These are phyloP conservation scores for Aphelocoma coerulescens DNA, from an alignment of 2,113 vertebrate species.

Conservation along the genomic window DNA sequence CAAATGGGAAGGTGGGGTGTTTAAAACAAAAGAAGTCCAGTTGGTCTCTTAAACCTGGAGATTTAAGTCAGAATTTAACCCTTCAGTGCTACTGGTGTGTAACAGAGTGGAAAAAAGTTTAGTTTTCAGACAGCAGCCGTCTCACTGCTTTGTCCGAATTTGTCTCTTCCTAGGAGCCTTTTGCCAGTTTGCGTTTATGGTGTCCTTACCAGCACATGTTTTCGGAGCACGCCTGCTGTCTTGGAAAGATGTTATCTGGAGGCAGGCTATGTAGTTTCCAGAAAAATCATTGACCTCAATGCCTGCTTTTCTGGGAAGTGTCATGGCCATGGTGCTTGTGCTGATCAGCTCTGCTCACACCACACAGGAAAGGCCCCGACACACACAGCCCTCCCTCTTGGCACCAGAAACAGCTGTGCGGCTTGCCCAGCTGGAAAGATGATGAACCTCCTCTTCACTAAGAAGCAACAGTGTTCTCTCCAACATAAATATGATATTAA, in stretches of 20 bases:
- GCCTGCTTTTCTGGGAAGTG: background rate
- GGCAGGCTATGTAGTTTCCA: background rate
- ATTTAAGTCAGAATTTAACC: background rate
- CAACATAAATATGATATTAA: background rate
- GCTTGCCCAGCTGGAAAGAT: background rate
- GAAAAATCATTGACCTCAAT: background rate
- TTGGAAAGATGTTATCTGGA: background rate
- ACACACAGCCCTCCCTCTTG: background rate
- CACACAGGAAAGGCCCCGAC: background rate
- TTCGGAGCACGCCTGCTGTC: background rate
- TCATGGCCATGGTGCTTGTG: fast-evolving
- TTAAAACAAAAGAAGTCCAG: background rate
- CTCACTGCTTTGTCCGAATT: background rate
- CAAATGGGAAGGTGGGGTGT: background rate
- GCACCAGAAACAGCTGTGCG: background rate
- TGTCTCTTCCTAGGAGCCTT: background rate
- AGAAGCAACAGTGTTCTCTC: background rate
- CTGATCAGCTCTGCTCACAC: background rate
- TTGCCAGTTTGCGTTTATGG: fast-evolving
- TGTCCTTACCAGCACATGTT: background rate
- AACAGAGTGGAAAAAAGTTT: background rate
- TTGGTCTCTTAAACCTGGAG: background rate
- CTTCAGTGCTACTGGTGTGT: background rate
- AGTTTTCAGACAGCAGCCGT: background rate
- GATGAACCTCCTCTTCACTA: background rate